These are phyloP conservation scores for Alectoris magna DNA, from an alignment of 2,797 vertebrate species.

Conservation along the genomic window DNA sequence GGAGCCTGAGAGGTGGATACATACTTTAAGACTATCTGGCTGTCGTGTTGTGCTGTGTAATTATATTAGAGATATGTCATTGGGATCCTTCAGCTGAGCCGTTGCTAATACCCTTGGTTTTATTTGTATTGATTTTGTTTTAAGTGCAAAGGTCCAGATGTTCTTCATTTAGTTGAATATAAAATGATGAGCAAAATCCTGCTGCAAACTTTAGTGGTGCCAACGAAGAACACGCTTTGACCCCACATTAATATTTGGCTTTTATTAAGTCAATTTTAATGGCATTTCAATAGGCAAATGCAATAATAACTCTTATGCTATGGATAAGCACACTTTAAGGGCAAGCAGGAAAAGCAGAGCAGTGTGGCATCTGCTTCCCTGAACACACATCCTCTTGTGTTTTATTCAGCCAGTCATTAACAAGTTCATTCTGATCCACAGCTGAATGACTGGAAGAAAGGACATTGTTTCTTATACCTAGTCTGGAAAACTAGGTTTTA, in stretches of 20 bases:
- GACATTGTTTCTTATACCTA: neutral
- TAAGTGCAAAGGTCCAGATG: constrained; percentile 10
- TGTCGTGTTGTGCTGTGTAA: neutral
- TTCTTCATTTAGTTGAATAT: constrained; percentile 24
- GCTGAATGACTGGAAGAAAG: constrained; percentile 2
- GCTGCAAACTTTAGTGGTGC: neutral
- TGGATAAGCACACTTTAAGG: neutral
- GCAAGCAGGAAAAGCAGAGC: neutral
- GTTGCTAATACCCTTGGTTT: constrained; percentile 44
- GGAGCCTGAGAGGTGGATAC: neutral
- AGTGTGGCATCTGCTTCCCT: neutral
- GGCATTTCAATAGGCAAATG: constrained; percentile 4
- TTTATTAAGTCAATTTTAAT: constrained; percentile 20
- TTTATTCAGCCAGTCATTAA: neutral
- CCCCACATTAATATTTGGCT: neutral
- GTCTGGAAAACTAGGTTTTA: neutral
- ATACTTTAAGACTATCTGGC: constrained; percentile 8
- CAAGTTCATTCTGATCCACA: constrained; percentile 7
- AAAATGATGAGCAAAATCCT: constrained; percentile 35
- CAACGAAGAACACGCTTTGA: constrained; percentile 5
- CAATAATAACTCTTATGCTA: neutral
- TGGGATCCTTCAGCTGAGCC: constrained; percentile 16
- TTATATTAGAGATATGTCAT: constrained; percentile 4
- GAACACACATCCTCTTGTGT: neutral
- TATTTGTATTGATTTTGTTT: constrained; percentile 48